Conservation (phyloP, 1,140 invertebrate genomes). For the Macrotrachela quadricornifera region DNA sequence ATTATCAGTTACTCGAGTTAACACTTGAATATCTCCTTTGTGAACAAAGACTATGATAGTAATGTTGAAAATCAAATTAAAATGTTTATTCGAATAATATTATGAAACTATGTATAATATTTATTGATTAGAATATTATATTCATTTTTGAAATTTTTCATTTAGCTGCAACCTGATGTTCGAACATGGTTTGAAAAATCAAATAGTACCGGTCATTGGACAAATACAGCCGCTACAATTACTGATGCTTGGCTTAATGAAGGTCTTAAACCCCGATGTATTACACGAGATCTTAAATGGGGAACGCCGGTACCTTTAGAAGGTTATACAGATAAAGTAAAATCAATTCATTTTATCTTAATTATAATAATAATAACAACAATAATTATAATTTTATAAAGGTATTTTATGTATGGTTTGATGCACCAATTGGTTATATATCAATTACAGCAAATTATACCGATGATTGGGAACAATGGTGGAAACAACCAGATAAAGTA, state of each 20-base stretch:
- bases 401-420: slow-evolving; percentile 99
- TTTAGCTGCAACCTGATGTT: slow-evolving; percentile 1
- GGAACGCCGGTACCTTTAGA: slow-evolving; percentile 83
- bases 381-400: too few relatives aligned
- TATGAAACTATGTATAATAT: too few relatives aligned
- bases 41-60: too few relatives aligned
- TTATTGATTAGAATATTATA: too few relatives aligned
- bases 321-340: slow-evolving; percentile 57
- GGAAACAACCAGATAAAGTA: slow-evolving; percentile 57
- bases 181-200: slow-evolving; percentile 7
- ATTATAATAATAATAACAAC: too few relatives aligned
- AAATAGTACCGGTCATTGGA: slow-evolving; percentile 47
- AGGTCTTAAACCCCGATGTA: slow-evolving; percentile 74
- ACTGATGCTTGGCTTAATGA: slow-evolving; percentile 71
- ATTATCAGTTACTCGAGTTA: too few relatives aligned
- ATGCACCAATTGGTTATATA: slow-evolving; percentile 89
- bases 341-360: too few relatives aligned
- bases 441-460: slow-evolving; percentile 84
- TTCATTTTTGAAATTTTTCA: neutral
- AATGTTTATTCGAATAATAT: too few relatives aligned
- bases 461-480: slow-evolving; percentile 77
- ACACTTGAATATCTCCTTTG: too few relatives aligned
- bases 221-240: slow-evolving; percentile 64
- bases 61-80: too few relatives aligned
- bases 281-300: slow-evolving; percentile 92